A percentile compares a stretch with the other conserved stretches of the same genome.
Conservation (phyloP, 2,888 invertebrate genomes). For the Stegana nigrithorax region DNA sequence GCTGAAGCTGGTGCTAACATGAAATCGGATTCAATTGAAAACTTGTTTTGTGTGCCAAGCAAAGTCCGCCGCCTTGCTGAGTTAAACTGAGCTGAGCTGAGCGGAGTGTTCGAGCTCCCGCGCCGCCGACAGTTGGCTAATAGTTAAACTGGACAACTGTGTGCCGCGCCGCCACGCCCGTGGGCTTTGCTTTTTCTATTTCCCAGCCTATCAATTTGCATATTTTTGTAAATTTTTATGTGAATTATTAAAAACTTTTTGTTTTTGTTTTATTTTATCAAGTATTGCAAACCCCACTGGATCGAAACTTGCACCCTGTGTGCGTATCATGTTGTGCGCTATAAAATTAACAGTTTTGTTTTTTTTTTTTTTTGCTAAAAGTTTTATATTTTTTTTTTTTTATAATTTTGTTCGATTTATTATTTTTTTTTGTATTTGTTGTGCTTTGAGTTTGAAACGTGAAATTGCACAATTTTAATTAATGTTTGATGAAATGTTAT, state of each 20-base stretch:
- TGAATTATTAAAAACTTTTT: neutral
- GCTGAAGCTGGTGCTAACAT: too few relatives aligned
- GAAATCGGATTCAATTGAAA: too few relatives aligned
- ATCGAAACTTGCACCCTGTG: too few relatives aligned
- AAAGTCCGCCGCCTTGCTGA: too few relatives aligned
- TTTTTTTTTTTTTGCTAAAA: too few relatives aligned
- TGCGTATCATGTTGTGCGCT: neutral
- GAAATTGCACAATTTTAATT: slow-evolving; percentile 11
- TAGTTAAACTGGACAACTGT: neutral
- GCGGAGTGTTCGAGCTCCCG: neutral
- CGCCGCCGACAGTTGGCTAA: neutral
- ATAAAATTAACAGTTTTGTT: neutral
- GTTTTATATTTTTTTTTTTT: neutral
- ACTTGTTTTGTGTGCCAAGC: neutral
- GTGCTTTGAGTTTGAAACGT: neutral
- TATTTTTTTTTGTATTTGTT: neutral
- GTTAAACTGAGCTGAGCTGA: too few relatives aligned
- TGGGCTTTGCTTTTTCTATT: neutral
- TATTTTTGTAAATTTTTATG: neutral
- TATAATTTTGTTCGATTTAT: neutral
- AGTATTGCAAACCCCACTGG: too few relatives aligned
- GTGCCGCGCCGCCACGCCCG: neutral
- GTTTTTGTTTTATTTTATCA: neutral
- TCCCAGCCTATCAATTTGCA: neutral
- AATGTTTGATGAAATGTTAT: slow-evolving; percentile 6